A percentile compares a stretch with the other conserved stretches of the same genome.
Conservation (phyloP, 2,113 vertebrate species). For the Phaethon lepturus region DNA sequence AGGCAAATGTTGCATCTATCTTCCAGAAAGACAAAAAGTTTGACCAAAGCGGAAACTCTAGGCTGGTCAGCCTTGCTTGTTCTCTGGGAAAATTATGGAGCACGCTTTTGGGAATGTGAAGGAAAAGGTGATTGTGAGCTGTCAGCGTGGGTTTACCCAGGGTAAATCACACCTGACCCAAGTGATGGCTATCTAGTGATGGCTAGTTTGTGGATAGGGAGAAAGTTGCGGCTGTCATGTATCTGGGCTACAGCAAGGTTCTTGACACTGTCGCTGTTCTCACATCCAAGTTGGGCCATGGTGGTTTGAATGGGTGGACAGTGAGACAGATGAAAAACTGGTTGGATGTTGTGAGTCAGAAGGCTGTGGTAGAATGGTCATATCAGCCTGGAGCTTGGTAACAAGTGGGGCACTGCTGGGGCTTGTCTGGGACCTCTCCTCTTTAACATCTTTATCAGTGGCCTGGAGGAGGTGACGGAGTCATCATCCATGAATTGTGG, state of each 20-base stretch:
- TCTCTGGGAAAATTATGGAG: background rate
- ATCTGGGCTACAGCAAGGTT: background rate
- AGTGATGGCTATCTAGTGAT: background rate
- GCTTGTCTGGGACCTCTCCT: background rate
- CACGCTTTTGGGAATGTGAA: background rate
- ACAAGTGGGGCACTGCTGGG: rapidly evolving
- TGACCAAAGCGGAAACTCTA: background rate
- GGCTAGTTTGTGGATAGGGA: background rate
- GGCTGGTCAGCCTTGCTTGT: background rate
- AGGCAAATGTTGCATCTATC: rapidly evolving
- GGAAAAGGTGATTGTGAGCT: background rate
- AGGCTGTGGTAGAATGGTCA: too few relatives aligned
- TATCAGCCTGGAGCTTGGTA: background rate
- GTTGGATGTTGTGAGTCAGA: background rate
- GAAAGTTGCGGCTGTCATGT: background rate
- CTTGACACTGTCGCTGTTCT: background rate
- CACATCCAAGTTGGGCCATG: background rate
- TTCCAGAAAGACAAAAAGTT: background rate
- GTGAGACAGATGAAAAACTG: background rate
- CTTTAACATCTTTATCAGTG: background rate
- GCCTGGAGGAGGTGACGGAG: background rate
- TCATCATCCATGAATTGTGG: background rate
- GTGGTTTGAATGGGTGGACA: background rate
- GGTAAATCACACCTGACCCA: background rate
- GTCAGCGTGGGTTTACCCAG: background rate